These are phyloP conservation scores for Heterodera filipjevi DNA, from an alignment of 2,888 invertebrate species.

Conservation along the genomic window DNA sequence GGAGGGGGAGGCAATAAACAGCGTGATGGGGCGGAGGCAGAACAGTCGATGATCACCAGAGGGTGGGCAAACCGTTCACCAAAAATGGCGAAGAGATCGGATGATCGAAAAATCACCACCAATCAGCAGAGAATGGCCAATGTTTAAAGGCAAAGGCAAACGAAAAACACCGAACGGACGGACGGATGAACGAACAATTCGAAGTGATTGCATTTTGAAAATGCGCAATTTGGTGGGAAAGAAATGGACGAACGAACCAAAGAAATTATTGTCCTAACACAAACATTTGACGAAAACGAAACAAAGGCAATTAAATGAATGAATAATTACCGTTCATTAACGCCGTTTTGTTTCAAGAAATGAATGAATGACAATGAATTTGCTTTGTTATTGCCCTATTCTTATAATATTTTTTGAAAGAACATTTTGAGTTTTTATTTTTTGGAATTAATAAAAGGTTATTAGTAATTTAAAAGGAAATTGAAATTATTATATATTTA, in stretches of 20 bases:
- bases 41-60: neutral
- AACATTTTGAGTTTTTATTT: too few relatives aligned
- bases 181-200: neutral
- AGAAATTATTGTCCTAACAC: neutral
- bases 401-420: too few relatives aligned
- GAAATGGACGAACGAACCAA: neutral
- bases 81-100: slow-evolving; percentile 2
- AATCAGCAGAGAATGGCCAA: neutral
- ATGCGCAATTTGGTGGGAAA: neutral
- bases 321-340: neutral
- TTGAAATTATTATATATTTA: too few relatives aligned
- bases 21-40: neutral
- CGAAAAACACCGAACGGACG: neutral
- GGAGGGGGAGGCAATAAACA: neutral
- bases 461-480: too few relatives aligned
- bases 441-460: too few relatives aligned
- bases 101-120: neutral
- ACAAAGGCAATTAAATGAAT: slow-evolving; percentile 1
- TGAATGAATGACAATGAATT: too few relatives aligned
- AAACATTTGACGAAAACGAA: neutral
- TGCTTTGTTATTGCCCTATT: too few relatives aligned
- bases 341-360: neutral
- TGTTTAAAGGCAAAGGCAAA: neutral
- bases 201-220: too few relatives aligned
- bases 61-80: neutral